A percentile compares a stretch with the other conserved stretches of the same genome.
Evolutionary conservation across 2,797 vertebrate species (phyloP).

Genomic region (Sorex maritimensis): DNA sequence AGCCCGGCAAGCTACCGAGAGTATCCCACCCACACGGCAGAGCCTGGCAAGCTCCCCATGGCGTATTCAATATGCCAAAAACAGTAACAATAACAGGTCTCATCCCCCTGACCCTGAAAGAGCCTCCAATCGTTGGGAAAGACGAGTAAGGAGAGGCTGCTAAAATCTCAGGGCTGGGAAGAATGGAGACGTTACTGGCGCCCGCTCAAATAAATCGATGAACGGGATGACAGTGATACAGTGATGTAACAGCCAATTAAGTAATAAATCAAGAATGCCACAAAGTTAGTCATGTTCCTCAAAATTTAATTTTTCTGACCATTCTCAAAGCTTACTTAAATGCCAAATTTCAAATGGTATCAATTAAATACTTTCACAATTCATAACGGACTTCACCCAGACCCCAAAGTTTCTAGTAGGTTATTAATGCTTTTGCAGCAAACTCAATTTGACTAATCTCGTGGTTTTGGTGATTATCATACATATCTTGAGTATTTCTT

Average conservation of each 20-base stretch:
- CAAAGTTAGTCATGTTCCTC: conserved; percentile 41
- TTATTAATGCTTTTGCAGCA: not conserved
- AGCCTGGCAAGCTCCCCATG: too few relatives aligned
- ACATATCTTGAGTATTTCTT: not conserved
- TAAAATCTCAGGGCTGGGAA: too few relatives aligned
- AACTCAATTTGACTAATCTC: not conserved
- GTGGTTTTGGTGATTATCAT: not conserved
- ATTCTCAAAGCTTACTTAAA: conserved; percentile 39
- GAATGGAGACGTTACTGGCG: too few relatives aligned
- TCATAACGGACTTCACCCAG: conserved; percentile 7
- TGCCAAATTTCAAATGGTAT: conserved; percentile 48
- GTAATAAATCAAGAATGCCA: conserved; percentile 42
- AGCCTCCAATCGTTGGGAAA: too few relatives aligned
- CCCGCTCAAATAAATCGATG: too few relatives aligned
- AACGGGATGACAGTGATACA: too few relatives aligned
- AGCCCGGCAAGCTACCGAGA: too few relatives aligned
- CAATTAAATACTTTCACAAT: conserved; percentile 2
- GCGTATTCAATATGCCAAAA: too few relatives aligned
- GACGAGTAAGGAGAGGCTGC: too few relatives aligned
- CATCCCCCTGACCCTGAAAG: too few relatives aligned
- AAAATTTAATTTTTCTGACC: conserved; percentile 47
- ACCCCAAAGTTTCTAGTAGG: conserved; percentile 14
- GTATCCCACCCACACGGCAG: too few relatives aligned
- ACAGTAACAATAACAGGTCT: too few relatives aligned
- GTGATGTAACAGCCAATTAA: not conserved